phyloP scores from a whole-genome alignment of 1,140 invertebrate genomes.

The Nasonia vitripennis region DNA sequence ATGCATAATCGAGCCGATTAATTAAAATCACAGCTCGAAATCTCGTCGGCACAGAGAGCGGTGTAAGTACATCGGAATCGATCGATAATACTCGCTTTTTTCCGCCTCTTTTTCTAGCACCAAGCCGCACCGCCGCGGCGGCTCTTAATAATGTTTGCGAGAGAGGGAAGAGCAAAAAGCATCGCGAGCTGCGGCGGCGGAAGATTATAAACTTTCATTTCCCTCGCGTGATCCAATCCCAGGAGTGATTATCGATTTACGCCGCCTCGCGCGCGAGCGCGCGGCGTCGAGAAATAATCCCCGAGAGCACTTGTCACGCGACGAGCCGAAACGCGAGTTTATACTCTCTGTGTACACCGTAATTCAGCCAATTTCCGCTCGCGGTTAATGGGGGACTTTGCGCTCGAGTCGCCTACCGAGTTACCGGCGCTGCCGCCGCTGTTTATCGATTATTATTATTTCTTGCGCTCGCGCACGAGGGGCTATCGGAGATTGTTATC shows the following conservation, averaged over 20 bases:
- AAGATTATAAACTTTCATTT: conserved; percentile 29
- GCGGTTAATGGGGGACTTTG: conserved; percentile 4
- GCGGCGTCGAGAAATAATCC: not conserved
- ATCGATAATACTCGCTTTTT: conserved; percentile 2
- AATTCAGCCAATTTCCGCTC: conserved; percentile 45
- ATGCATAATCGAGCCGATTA: conserved; percentile 28
- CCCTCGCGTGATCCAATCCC: conserved; percentile 36
- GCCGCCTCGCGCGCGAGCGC: not conserved
- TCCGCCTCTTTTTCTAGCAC: not conserved
- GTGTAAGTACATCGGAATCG: conserved; percentile 17
- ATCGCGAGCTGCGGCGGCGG: not conserved
- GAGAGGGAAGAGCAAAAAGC: not conserved
- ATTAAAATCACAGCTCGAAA: not conserved
- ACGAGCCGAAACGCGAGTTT: conserved; percentile 11
- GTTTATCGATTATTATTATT: not conserved
- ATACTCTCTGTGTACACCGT: not conserved
- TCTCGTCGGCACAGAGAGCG: not conserved
- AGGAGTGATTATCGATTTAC: conserved; percentile 40
- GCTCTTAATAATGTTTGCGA: not conserved
- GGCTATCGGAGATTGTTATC: not conserved
- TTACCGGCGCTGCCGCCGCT: not conserved
- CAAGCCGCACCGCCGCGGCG: not conserved
- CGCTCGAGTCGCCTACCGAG: not conserved
- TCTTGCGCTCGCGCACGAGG: not conserved
- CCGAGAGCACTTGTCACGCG: conserved; percentile 42